Evolutionary conservation across 1,140 invertebrate species (phyloP).

Genomic region (Sinonovacula constricta): DNA sequence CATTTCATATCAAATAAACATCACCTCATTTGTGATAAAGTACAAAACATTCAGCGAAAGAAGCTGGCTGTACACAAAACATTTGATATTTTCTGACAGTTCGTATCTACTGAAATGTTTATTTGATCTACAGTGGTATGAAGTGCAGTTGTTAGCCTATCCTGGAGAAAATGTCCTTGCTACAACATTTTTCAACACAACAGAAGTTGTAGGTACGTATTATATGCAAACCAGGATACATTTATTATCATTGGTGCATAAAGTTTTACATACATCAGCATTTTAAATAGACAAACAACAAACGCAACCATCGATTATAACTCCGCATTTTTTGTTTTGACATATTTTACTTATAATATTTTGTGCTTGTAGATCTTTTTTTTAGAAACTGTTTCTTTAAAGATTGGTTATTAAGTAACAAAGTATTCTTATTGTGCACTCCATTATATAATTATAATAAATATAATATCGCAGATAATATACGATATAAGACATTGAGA

Average conservation of each 20-base stretch:
- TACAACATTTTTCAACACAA: conserved; percentile 45
- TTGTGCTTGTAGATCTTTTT: not conserved
- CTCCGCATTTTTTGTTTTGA: not conserved
- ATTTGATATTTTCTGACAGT: conserved; percentile 27
- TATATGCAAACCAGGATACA: not conserved
- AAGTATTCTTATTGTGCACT: too few relatives aligned
- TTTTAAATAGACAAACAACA: too few relatives aligned
- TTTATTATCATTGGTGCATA: not conserved
- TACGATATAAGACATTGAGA: too few relatives aligned
- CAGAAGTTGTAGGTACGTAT: conserved; percentile 18
- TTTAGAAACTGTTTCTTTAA: not conserved
- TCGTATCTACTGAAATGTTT: conserved; percentile 2
- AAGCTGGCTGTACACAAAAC: conserved; percentile 16
- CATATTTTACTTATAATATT: not conserved
- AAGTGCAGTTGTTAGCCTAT: conserved; percentile 11
- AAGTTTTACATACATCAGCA: not conserved
- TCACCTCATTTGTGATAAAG: conserved; percentile 32
- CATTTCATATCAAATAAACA: not conserved
- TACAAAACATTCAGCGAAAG: conserved; percentile 19
- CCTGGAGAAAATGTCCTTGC: conserved; percentile 27
- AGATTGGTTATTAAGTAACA: too few relatives aligned
- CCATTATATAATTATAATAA: too few relatives aligned
- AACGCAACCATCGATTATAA: too few relatives aligned
- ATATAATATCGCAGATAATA: too few relatives aligned
- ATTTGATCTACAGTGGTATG: conserved; percentile 19